Evolutionary conservation across 2,888 invertebrate species (phyloP), one percentile per base, ranked within the genome.

Genomic region (Cataglyphis cursor): DNA sequence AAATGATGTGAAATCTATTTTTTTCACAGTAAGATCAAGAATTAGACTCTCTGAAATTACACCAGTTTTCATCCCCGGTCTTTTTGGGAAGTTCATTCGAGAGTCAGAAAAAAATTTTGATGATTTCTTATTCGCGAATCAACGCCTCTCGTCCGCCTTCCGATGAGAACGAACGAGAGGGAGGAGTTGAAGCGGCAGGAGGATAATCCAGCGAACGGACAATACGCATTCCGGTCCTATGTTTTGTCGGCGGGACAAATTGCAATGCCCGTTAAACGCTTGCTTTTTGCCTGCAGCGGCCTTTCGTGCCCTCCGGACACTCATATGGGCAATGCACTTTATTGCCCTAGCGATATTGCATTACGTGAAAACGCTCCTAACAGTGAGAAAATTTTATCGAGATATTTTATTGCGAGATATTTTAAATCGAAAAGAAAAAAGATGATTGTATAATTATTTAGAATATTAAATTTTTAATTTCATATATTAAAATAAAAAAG

Each of bases 231-330:
- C 93, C 94, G 86, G 82, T 85, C 83, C 88, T 89, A 90, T 93
- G 93, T 94, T 94, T 93, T 94, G 94, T 91, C 92, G 90, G 89
- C 88, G 90, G 92, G 94, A 94, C 94, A 94, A 94, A 94, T 94
- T 94, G 94, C 94, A 89, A 93, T 89, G 94, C 92, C 92, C 92
- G 93, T 92, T 94, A 93, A 94, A 92, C 93, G 94, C 90, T 92
- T 90, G 90, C 86, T 93, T 94, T 94, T 93, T 91, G 89, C 87
- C 59, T 81, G 84, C 88, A 89, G 88, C 87, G 66, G 85, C 84
- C 86, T 91, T 86, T 90, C 87, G 87, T 86, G 84, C 87, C 87
- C 87, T 89, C 38, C 35, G 80, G 64, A 12, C 41, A 68, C 80
- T 86, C 86, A 74, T 81, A 44, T 81, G 81, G 70, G 65, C 66